Conservation (phyloP, 30 jellyfish, hydroid and myxozoan genomes). For the Sanderia malayensis region DNA sequence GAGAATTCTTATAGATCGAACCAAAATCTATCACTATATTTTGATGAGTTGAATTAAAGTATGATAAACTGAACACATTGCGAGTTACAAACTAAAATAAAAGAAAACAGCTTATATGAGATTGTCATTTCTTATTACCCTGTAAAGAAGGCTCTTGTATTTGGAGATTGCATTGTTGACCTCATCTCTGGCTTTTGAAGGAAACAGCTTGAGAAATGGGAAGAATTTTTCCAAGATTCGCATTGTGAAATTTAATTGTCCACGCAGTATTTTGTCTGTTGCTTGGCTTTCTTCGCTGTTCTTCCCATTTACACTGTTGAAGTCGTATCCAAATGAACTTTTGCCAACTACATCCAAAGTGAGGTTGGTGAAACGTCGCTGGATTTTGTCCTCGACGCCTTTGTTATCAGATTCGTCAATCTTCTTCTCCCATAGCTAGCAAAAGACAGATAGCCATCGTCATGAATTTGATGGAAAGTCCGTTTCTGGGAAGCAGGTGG, state of each 20-base stretch:
- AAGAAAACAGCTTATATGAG: too few species aligned
- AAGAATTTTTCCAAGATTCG: conserved; percentile 11
- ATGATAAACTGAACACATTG: too few species aligned
- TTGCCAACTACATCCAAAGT: conserved; percentile 40
- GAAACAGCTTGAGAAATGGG: conserved; percentile 23
- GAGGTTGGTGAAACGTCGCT: conserved; percentile 1
- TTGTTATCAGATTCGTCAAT: not conserved
- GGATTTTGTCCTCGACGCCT: conserved; percentile 5
- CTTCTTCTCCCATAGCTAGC: conserved; percentile 17
- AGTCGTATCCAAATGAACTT: conserved; percentile 23
- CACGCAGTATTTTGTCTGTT: conserved; percentile 27
- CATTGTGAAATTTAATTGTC: not conserved
- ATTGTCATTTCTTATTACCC: not conserved
- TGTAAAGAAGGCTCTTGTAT: not conserved
- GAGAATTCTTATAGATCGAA: too few species aligned
- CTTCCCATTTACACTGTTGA: conserved; percentile 5
- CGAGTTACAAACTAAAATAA: too few species aligned
- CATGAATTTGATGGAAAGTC: too few species aligned
- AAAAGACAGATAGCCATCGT: too few species aligned
- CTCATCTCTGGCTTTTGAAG: conserved; percentile 3
- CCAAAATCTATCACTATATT: too few species aligned
- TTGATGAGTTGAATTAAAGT: too few species aligned
- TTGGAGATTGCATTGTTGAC: conserved; percentile 16
- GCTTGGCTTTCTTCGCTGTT: conserved; percentile 27
- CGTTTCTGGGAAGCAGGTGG: too few species aligned